phyloP scores from a whole-genome alignment of 2,797 vertebrate species.

The Martes flavigula region DNA sequence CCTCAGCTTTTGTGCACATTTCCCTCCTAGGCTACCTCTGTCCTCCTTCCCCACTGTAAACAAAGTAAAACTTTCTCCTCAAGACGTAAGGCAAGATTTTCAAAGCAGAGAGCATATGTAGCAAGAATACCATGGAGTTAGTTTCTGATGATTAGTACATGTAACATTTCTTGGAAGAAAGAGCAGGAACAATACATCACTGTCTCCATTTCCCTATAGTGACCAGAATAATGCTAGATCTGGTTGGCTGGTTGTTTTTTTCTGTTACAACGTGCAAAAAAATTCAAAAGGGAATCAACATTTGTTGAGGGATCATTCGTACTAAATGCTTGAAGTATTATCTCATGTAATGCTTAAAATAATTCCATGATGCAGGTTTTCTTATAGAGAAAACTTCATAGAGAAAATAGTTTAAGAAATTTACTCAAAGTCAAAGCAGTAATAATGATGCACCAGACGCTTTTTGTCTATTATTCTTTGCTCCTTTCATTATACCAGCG shows the following conservation, averaged over 20 bases:
- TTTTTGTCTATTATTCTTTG: background rate
- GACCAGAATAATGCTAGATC: background rate
- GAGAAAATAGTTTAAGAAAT: background rate
- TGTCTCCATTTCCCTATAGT: background rate
- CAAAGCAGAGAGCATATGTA: background rate
- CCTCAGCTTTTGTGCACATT: background rate
- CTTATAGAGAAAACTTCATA: background rate
- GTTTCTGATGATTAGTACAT: background rate
- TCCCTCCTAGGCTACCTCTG: background rate
- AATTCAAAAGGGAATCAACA: background rate
- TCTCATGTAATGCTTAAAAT: background rate
- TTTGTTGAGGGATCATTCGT: background rate
- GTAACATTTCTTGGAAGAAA: conserved; percentile 7
- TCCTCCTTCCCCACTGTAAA: background rate
- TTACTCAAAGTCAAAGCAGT: background rate
- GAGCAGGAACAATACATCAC: background rate
- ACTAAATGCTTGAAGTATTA: conserved; percentile 18
- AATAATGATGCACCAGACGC: background rate
- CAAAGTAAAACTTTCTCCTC: conserved; percentile 7
- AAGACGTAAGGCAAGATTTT: background rate
- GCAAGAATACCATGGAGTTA: background rate
- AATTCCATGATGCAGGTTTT: background rate
- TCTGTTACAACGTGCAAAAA: background rate
- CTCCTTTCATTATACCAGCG: background rate
- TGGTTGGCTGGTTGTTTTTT: background rate